Conservation (phyloP, 2,113 vertebrate species). For the Bos indicus region DNA sequence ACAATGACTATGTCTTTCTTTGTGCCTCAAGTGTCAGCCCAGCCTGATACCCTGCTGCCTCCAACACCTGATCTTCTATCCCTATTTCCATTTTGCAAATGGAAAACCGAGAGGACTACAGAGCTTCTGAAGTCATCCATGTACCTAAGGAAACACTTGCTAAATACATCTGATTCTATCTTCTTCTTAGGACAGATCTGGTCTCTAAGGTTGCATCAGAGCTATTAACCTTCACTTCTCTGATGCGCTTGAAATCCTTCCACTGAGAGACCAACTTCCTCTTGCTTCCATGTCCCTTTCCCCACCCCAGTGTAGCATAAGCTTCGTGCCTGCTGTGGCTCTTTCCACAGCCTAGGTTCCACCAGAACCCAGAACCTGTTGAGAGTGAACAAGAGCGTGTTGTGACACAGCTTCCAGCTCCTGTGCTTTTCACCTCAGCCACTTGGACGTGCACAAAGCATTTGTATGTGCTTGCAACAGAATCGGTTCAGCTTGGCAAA, state of each 20-base stretch:
- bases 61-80: background rate
- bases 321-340: background rate
- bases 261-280: background rate
- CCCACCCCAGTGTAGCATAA: background rate
- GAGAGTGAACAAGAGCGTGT: background rate
- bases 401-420: background rate
- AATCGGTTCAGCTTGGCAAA: background rate
- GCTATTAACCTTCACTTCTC: background rate
- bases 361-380: background rate
- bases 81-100: background rate
- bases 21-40: background rate
- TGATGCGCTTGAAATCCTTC: no score
- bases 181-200: background rate
- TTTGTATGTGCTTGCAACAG: background rate
- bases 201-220: background rate
- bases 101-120: background rate
- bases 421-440: background rate
- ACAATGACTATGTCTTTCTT: background rate
- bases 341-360: background rate
- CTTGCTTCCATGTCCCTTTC: background rate
- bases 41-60: background rate
- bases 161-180: background rate
- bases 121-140: background rate
- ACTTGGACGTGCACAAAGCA: fast-evolving
- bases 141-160: background rate